Evolutionary conservation across 2,797 vertebrate genomes (phyloP).

Genomic region (Potorous gilbertii): DNA sequence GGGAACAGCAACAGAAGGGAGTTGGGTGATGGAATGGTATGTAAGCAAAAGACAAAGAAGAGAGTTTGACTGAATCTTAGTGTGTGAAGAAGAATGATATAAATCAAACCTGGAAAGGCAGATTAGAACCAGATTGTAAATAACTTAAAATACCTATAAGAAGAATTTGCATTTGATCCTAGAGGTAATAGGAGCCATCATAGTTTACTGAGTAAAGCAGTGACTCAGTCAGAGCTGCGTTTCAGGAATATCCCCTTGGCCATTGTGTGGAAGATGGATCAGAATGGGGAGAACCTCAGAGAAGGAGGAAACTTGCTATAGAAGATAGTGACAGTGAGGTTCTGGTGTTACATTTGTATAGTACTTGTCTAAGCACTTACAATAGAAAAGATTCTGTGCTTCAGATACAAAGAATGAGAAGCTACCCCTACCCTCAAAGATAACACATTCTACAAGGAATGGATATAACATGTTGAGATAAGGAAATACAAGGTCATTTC

Average conservation of each 20-base stretch:
- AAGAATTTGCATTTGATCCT: background rate
- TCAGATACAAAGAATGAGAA: background rate
- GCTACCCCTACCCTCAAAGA: background rate
- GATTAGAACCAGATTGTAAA: background rate
- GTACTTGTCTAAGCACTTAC: background rate
- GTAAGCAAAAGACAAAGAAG: background rate
- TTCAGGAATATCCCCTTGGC: background rate
- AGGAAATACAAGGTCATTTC: background rate
- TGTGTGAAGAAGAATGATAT: background rate
- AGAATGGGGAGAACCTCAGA: background rate
- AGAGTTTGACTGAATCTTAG: background rate
- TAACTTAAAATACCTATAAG: background rate
- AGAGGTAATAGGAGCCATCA: background rate
- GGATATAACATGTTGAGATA: background rate
- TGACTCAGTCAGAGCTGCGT: background rate
- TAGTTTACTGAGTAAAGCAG: background rate
- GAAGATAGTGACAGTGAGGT: background rate
- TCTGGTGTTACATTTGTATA: background rate
- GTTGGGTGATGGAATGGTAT: background rate
- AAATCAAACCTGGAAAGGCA: background rate
- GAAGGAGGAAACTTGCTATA: background rate
- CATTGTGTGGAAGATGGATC: background rate
- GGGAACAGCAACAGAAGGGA: background rate
- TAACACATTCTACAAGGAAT: background rate
- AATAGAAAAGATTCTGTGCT: background rate